These are phyloP conservation scores for Noctuana brunneofusca DNA, from an alignment of 2,888 invertebrate genomes.

Conservation along the genomic window DNA sequence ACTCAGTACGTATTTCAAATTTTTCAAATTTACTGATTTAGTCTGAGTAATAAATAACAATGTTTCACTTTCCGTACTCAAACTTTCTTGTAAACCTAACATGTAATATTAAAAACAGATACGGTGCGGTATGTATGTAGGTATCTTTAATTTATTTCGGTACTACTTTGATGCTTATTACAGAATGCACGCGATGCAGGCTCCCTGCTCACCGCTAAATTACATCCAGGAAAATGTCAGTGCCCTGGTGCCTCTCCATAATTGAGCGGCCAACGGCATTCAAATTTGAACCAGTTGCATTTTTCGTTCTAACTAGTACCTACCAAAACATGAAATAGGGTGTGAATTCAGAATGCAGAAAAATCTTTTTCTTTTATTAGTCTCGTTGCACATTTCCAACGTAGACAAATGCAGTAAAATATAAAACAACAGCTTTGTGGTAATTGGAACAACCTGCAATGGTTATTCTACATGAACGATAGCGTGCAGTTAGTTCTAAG, in stretches of 20 bases:
- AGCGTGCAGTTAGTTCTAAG: not conserved
- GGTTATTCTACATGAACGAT: conserved; percentile 14
- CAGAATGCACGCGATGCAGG: conserved; percentile 57
- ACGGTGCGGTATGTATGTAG: conserved; percentile 12
- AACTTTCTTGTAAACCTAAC: too few species aligned
- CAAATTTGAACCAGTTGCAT: conserved; percentile 48
- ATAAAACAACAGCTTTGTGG: not conserved
- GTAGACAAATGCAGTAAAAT: not conserved
- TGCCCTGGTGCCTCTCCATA: conserved; percentile 58
- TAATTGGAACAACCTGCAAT: not conserved
- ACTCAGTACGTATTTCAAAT: too few species aligned
- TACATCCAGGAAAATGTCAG: conserved; percentile 70
- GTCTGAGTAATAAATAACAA: too few species aligned
- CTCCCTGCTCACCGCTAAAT: conserved; percentile 60
- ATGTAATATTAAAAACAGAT: too few species aligned
- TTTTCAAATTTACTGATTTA: too few species aligned
- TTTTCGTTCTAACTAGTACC: not conserved
- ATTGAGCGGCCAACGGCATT: conserved; percentile 72
- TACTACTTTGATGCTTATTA: conserved; percentile 55
- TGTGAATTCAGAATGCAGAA: not conserved
- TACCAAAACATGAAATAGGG: conserved; percentile 1
- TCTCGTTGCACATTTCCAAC: not conserved
- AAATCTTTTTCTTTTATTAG: conserved; percentile 1
- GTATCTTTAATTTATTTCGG: conserved; percentile 45
- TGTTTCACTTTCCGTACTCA: not conserved